Base-by-base conservation (phyloP, 2,113 vertebrate genomes). In the Oncorhynchus gorbuscha region DNA sequence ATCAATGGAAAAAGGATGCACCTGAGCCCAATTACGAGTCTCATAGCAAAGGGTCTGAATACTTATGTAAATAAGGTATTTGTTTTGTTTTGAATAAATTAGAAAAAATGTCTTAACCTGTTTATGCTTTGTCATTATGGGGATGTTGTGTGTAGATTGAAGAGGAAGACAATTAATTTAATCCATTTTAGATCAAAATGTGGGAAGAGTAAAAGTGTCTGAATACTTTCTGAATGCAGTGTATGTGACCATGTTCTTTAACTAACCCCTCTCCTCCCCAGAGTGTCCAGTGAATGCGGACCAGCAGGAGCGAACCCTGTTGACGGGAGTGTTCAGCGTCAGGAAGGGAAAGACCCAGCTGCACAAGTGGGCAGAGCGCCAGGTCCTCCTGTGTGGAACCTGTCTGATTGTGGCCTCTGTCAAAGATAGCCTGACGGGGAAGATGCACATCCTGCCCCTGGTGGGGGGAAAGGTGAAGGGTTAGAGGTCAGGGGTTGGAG, bases 341-440 rank as follows among this genome's bases (percentile, higher is more conserved):
- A 94, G 97, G 62, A 99, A 99, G 85, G 97, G 97, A 51, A 98
- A 97, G 88, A 98, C 96, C 0, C 97, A 99, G 91, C 87, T 99
- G 86, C 97, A 99, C 91, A 99, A 99, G 89, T 99, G 97, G 97
- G 95, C 97, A 0, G 97, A 99, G 88, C 95, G 97, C 67, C 92
- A 96, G 26, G 97, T 99, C 65, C 94, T 97, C 64, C 96, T 99
- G 78, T 99, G 97, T 72, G 97, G 97, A 49, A 99, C 97, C 1
- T 97, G 96, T 87, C 94, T 99, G 75, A 95, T 97, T 2, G 97
- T 99, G 89, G 97, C 97, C 86, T 99, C 97, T 0, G 95, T 97
- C 85, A 98, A 98, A 88, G 97, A 99, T 35, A 95, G 96, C 89
- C 94, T 97, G 12, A 92, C 94, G 0, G 97, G 97, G 79, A 99